Evolutionary conservation across 2,888 invertebrate species (phyloP).

Genomic region (Stenurella melanura): DNA sequence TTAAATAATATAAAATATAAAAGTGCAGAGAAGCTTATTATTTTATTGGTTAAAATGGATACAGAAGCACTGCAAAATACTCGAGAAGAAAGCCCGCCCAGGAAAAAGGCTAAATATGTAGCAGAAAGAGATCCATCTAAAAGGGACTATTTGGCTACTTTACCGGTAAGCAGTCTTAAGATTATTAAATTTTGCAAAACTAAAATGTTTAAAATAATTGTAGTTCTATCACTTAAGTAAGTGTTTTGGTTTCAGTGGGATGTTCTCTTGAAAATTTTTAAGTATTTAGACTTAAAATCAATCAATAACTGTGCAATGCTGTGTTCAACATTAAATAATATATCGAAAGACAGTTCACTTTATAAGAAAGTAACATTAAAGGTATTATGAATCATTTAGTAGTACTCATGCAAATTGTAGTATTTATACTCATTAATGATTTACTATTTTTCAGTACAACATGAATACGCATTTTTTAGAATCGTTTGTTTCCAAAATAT

Average conservation of each 20-base stretch:
- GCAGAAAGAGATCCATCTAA: slow-evolving; percentile 49
- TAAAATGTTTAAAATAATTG: not conserved
- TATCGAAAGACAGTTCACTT: slow-evolving; percentile 61
- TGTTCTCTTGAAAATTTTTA: slow-evolving; percentile 61
- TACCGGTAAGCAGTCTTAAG: slow-evolving; percentile 53
- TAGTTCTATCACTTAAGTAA: not conserved
- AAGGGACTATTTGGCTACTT: slow-evolving; percentile 51
- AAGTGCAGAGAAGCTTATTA: not conserved
- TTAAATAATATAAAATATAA: slow-evolving; percentile 3
- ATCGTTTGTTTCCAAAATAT: slow-evolving; percentile 62
- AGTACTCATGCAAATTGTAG: not conserved
- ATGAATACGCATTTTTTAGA: slow-evolving; percentile 63
- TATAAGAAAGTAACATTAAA: slow-evolving; percentile 63
- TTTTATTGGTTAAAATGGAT: slow-evolving; percentile 45
- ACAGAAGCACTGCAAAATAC: slow-evolving; percentile 41
- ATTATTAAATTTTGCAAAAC: not conserved
- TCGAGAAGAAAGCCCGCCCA: slow-evolving; percentile 52
- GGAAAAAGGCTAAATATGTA: slow-evolving; percentile 54
- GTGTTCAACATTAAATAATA: slow-evolving; percentile 63
- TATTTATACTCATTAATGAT: slow-evolving; percentile 13
- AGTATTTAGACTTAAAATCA: slow-evolving; percentile 62
- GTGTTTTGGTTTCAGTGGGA: slow-evolving; percentile 57
- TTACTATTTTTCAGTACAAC: slow-evolving; percentile 59
- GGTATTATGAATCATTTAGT: slow-evolving; percentile 51
- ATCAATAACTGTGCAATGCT: slow-evolving; percentile 62